Conservation (phyloP, 2,888 invertebrate genomes). For the Diploptera punctata region DNA sequence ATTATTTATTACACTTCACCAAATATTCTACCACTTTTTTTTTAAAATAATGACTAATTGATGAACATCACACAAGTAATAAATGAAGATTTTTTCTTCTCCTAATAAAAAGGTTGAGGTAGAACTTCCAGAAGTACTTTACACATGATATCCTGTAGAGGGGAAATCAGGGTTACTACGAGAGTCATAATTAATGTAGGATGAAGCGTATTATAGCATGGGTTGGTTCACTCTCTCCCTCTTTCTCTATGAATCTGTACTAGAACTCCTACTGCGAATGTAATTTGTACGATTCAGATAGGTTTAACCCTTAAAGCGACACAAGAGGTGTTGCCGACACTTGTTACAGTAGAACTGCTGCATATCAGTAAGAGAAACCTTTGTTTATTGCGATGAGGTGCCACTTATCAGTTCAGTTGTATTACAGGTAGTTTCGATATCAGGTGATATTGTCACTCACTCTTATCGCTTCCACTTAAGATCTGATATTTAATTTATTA, state of each 20-base stretch:
- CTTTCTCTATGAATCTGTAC: neutral
- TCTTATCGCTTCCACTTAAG: too few relatives aligned
- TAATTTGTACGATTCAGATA: neutral
- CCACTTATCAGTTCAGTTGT: too few relatives aligned
- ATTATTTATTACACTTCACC: neutral
- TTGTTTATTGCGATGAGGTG: too few relatives aligned
- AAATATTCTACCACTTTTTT: neutral
- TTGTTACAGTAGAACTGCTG: too few relatives aligned
- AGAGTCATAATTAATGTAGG: neutral
- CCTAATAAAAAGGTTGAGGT: neutral
- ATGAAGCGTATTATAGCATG: neutral
- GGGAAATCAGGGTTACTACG: neutral
- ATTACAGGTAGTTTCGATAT: too few relatives aligned
- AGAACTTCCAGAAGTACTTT: neutral
- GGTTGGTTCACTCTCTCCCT: neutral
- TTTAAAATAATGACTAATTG: neutral
- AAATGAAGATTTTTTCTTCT: neutral
- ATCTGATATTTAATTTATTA: too few relatives aligned
- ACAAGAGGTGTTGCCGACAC: too few relatives aligned
- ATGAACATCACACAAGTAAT: neutral
- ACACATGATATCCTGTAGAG: neutral
- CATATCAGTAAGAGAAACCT: too few relatives aligned
- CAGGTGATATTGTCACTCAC: too few relatives aligned
- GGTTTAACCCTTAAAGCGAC: too few relatives aligned
- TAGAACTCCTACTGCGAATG: neutral